phyloP scores from a whole-genome alignment of 1,140 invertebrate species.

The Ceratina australensis region DNA sequence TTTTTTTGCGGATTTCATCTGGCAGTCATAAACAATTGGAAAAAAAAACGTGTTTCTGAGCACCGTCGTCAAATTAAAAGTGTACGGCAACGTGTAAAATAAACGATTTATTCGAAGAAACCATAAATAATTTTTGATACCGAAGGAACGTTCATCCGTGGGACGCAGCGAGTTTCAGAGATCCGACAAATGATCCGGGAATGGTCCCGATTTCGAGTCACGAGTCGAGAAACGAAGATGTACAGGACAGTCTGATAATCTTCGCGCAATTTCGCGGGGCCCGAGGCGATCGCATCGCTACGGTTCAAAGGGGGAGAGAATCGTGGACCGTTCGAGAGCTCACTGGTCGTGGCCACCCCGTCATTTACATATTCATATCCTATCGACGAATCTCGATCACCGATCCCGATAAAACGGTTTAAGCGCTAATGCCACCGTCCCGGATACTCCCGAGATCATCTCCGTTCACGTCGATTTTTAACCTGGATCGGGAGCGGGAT shows the following conservation, averaged over 20 bases:
- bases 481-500: slow-evolving; percentile 21
- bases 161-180: too few relatives aligned
- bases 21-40: too few relatives aligned
- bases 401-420: slow-evolving; percentile 55
- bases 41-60: too few relatives aligned
- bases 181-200: background rate
- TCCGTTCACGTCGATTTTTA: slow-evolving; percentile 37
- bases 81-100: too few relatives aligned
- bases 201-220: slow-evolving; percentile 11
- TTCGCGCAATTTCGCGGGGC: slow-evolving; percentile 42
- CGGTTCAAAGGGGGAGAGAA: background rate
- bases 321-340: slow-evolving; percentile 38
- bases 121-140: too few relatives aligned
- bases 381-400: slow-evolving; percentile 57
- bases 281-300: background rate
- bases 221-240: slow-evolving; percentile 35
- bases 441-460: background rate
- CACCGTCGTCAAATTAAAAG: too few relatives aligned
- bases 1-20: too few relatives aligned
- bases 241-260: slow-evolving; percentile 32
- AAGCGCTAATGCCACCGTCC: slow-evolving; percentile 48
- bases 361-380: slow-evolving; percentile 60
- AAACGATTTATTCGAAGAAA: too few relatives aligned
- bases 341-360: slow-evolving; percentile 40
- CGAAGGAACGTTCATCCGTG: too few relatives aligned